A percentile compares a stretch with the other conserved stretches of the same genome.
Conservation (phyloP, 2,888 invertebrate species). For the Oligia strigilis region DNA sequence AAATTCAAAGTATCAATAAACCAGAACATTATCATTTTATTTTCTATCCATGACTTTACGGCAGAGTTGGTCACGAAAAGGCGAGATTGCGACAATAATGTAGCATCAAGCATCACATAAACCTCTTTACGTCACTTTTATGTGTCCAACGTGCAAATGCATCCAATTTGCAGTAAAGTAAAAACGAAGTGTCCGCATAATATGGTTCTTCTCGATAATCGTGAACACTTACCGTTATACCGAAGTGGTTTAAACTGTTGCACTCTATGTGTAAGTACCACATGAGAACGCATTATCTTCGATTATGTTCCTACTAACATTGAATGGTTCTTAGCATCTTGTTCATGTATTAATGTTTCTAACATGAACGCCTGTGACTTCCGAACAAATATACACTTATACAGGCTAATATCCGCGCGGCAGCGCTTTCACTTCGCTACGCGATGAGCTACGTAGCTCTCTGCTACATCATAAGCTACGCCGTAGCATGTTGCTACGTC, state of each 20-base stretch:
- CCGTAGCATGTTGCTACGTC: conserved; percentile 33
- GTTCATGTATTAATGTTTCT: conserved; percentile 29
- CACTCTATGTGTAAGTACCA: conserved; percentile 47
- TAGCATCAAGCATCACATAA: conserved; percentile 53
- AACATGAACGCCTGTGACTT: conserved; percentile 10
- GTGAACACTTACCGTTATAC: conserved; percentile 52
- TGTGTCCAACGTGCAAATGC: conserved; percentile 77
- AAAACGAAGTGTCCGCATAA: conserved; percentile 61
- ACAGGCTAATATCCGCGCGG: not conserved
- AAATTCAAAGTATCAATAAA: conserved; percentile 33
- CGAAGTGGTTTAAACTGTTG: conserved; percentile 57
- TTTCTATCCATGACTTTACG: conserved; percentile 25
- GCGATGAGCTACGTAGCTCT: not conserved
- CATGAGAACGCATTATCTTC: conserved; percentile 42
- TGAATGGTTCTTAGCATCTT: conserved; percentile 32
- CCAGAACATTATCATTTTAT: conserved; percentile 26
- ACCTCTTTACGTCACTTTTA: conserved; percentile 71
- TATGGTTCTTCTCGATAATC: conserved; percentile 62
- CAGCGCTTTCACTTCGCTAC: conserved; percentile 12
- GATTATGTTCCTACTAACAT: conserved; percentile 38
- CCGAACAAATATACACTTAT: conserved; percentile 18
- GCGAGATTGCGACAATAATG: conserved; percentile 52
- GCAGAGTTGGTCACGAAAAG: conserved; percentile 25
- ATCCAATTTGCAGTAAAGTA: conserved; percentile 86
- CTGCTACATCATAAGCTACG: conserved; percentile 25